Percentiles rank a stretch among this genome's conserved stretches.
Conservation (phyloP, 2,797 vertebrate species). For the Semaprochilodus insignis region DNA sequence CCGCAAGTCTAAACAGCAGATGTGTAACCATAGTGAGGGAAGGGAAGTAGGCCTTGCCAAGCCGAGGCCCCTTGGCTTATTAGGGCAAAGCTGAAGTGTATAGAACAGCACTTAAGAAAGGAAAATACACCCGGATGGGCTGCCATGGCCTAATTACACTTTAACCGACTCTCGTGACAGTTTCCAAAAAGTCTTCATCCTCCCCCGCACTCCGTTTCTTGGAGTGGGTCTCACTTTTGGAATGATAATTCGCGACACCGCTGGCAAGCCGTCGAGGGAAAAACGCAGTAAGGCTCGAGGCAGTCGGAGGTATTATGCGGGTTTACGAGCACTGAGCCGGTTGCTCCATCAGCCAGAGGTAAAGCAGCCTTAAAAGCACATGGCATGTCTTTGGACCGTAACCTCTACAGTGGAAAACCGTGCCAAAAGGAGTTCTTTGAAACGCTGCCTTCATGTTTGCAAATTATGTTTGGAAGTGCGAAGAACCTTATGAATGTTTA, state of each 20-base stretch:
- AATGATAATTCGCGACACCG: background rate
- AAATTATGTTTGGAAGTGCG: background rate
- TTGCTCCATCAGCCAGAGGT: background rate
- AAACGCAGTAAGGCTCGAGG: background rate
- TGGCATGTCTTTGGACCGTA: background rate
- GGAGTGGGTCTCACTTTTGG: constrained; percentile 4
- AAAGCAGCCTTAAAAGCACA: background rate
- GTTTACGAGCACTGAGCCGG: constrained; percentile 10
- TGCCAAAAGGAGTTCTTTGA: background rate
- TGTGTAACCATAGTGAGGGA: constrained; percentile 45
- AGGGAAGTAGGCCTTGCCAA: background rate
- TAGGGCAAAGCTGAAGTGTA: background rate
- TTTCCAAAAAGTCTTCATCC: constrained; percentile 22
- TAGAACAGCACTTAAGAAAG: constrained; percentile 34
- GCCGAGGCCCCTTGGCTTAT: background rate
- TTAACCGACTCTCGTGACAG: constrained; percentile 5
- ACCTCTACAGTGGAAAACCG: background rate
- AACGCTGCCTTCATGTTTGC: background rate
- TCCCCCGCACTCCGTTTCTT: background rate
- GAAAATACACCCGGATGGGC: constrained; percentile 35
- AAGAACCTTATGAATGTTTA: background rate
- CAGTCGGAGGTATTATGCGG: constrained; percentile 10
- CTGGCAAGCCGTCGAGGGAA: background rate
- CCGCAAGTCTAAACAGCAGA: constrained; percentile 17
- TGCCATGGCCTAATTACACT: constrained; percentile 15